Conservation (phyloP, 2,797 vertebrate species). For the Pitangus sulphuratus region DNA sequence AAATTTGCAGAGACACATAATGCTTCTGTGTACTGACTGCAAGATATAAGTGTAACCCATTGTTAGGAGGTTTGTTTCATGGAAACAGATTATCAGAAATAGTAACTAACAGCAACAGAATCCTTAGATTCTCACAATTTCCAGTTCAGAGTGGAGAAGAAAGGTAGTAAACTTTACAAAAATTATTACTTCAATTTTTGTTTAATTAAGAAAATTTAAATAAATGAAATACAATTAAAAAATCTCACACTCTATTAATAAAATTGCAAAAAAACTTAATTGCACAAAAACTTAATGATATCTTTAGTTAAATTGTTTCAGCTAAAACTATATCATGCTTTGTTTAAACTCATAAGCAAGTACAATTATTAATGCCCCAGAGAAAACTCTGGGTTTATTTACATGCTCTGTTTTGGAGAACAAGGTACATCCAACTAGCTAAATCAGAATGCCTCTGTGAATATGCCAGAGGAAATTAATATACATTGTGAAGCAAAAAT, state of each 20-base stretch:
- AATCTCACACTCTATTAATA: neutral
- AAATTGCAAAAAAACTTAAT: neutral
- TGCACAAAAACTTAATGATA: neutral
- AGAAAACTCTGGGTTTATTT: neutral
- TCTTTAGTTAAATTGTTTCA: neutral
- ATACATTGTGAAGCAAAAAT: neutral
- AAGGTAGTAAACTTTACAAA: neutral
- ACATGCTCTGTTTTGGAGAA: neutral
- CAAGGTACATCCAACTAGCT: neutral
- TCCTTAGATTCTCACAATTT: neutral
- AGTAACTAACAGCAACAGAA: neutral
- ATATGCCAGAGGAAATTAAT: neutral
- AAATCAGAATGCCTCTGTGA: neutral
- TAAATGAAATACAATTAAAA: neutral
- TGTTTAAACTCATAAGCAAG: neutral
- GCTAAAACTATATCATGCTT: neutral
- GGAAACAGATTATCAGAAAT: neutral
- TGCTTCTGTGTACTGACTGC: neutral
- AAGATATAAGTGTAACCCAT: neutral
- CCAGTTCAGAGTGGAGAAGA: neutral
- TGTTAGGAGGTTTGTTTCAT: neutral
- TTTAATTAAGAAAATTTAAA: neutral
- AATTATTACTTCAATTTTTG: neutral
- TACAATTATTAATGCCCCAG: neutral
- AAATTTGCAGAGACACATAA: neutral